Conservation (phyloP, 2,113 vertebrate genomes). For the Eira barbara region DNA sequence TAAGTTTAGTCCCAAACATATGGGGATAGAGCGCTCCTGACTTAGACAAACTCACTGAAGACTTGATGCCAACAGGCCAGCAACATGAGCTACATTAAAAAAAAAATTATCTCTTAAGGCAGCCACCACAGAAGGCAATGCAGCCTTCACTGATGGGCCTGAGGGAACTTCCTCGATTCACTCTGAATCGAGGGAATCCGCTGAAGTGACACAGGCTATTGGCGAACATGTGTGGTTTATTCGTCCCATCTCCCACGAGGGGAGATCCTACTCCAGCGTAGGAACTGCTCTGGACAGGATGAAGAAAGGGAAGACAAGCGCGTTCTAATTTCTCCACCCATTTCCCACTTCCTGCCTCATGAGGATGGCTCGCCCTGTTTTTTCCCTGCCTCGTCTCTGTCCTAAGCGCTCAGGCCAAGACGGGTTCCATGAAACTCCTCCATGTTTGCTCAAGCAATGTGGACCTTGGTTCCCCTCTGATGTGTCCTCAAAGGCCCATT, state of each 20-base stretch:
- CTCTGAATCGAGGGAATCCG: not conserved
- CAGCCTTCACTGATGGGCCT: fast-evolving
- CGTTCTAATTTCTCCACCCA: not conserved
- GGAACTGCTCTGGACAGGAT: not conserved
- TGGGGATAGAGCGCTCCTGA: fast-evolving
- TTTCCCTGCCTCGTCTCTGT: not conserved
- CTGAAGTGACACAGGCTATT: fast-evolving
- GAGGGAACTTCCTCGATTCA: fast-evolving
- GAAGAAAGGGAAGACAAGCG: not conserved
- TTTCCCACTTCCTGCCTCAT: not conserved
- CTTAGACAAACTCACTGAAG: not conserved
- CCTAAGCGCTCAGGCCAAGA: not conserved
- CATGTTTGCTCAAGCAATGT: fast-evolving
- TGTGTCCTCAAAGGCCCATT: not conserved
- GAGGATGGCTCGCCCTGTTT: fast-evolving
- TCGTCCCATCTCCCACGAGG: fast-evolving
- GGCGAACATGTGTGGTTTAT: not conserved
- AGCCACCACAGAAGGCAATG: not conserved
- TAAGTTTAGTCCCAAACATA: not conserved
- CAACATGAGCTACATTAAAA: not conserved
- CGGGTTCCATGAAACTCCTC: not conserved
- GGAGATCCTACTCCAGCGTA: no score
- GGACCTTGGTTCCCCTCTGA: not conserved
- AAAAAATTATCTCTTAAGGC: not conserved
- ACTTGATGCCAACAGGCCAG: not conserved